Evolutionary conservation across 2,113 vertebrate genomes (phyloP), one percentile per base, ranked within the genome.

Genomic region (Oxyura jamaicensis): DNA sequence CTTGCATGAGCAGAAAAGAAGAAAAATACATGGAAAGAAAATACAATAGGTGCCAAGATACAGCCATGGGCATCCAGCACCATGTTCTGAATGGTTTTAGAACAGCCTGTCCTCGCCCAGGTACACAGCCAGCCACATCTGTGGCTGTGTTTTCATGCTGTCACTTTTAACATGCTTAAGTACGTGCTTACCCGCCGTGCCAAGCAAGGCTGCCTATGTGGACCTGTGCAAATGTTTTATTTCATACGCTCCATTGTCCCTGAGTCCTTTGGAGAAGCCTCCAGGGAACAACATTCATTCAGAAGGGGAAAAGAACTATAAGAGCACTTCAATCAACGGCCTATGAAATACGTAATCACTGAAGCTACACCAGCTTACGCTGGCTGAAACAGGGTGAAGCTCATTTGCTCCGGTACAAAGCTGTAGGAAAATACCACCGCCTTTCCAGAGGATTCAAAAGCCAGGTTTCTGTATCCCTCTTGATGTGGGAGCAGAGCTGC

Each of bases 241-340:
- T 53, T 75, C 72, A 66, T 3, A 53, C 52, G 88, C 79, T 79
- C 39, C 68, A 88, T 83, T 75, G 68, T 88, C 73, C 60, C 83
- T 26, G 13, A 29, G 48, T 65, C 39, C 80, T 96, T 91, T 90
- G 73, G 62, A 92, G 88, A 91, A 75, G 56, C 19, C 66, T 88
- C 44, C 71, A 83, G 73, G 75, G 88, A 18, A 72, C 83, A 84
- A 92, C 80, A 62, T 76, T 66, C 66, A 82, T 91, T 93, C 86
- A 73, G 76, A 69, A 91, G 48, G 44, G 53, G 53, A 89, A 89
- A 88, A 95, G 71, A 41, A 35, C 73, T 82, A 55, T 46, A 82
- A 93, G 86, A 91, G 83, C 86, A 66, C 88, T 92, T 92, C 93
- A 90, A 46, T 78, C 90, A 90, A 72, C 60, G 76, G 82, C 76